A percentile compares a stretch with the other conserved stretches of the same genome.
phyloP scores from a whole-genome alignment of 2,113 vertebrate genomes.

The Dromaius novaehollandiae region DNA sequence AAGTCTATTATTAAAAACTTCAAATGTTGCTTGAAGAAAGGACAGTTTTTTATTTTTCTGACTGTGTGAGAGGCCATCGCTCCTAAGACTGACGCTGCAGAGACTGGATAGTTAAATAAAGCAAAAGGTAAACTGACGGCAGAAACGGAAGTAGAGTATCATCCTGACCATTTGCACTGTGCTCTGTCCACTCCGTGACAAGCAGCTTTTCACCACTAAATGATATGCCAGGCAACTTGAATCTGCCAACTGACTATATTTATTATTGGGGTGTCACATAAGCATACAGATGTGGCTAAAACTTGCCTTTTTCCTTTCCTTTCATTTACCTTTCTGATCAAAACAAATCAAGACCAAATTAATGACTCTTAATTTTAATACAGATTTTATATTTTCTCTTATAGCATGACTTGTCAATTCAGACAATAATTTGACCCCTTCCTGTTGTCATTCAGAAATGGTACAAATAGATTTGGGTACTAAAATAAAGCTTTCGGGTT shows the following conservation, averaged over 20 bases:
- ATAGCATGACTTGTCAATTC: background rate
- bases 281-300: background rate
- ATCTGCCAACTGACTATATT: conserved; percentile 52
- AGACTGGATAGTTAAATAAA: background rate
- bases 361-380: background rate
- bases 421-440: background rate
- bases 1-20: conserved; percentile 14
- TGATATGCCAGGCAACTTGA: conserved; percentile 34
- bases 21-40: background rate
- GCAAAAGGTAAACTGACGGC: background rate
- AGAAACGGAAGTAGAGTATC: conserved; percentile 12
- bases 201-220: conserved; percentile 12
- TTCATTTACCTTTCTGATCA: background rate
- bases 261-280: background rate
- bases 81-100: background rate
- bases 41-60: background rate
- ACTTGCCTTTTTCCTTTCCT: background rate
- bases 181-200: background rate
- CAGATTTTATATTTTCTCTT: background rate
- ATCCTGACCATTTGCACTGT: conserved; percentile 4
- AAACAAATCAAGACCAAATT: background rate
- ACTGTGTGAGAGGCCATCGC: background rate
- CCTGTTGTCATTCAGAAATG: background rate
- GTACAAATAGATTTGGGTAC: background rate
- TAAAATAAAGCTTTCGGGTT: background rate